These are phyloP conservation scores for Elmis aenea DNA, from an alignment of 2,888 invertebrate genomes.

Conservation along the genomic window DNA sequence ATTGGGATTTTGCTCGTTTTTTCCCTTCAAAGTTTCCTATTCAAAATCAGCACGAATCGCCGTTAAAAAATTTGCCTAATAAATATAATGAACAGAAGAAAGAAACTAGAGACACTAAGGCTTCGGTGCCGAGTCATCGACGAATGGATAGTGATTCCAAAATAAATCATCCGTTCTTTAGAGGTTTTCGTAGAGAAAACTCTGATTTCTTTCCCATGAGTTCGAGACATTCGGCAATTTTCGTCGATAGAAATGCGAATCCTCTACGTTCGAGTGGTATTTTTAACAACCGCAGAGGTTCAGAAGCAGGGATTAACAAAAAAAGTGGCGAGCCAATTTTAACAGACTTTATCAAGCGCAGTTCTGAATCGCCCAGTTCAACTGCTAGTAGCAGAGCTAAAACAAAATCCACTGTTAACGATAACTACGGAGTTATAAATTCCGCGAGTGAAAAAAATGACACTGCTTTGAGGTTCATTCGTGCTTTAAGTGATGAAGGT, in stretches of 20 bases:
- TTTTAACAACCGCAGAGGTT: conserved; percentile 61
- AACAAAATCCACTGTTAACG: too few species aligned
- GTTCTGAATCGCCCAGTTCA: conserved; percentile 37
- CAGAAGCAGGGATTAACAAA: conserved; percentile 49
- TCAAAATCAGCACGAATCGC: conserved; percentile 12
- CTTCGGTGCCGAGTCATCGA: conserved; percentile 53
- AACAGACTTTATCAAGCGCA: conserved; percentile 63
- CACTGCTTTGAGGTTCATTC: conserved; percentile 33
- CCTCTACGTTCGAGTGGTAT: conserved; percentile 63
- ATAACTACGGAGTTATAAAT: conserved; percentile 7
- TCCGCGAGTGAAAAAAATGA: conserved; percentile 14
- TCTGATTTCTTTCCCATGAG: conserved; percentile 77
- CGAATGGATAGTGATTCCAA: conserved; percentile 71
- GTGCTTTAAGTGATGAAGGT: conserved; percentile 27
- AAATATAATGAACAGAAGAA: conserved; percentile 43
- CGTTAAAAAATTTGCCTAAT: conserved; percentile 11
- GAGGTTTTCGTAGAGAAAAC: conserved; percentile 77
- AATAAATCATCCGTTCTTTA: conserved; percentile 65
- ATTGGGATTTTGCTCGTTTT: conserved; percentile 84
- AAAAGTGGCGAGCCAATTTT: conserved; percentile 65
- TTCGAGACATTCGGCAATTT: conserved; percentile 71
- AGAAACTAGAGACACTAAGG: conserved; percentile 42
- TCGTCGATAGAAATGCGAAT: conserved; percentile 50
- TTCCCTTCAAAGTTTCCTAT: conserved; percentile 55
- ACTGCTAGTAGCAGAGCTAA: conserved; percentile 8